A percentile compares a stretch with the other conserved stretches of the same genome.
Evolutionary conservation across 2,888 invertebrate species (phyloP).

Genomic region (Rhamphomyia laevipes): DNA sequence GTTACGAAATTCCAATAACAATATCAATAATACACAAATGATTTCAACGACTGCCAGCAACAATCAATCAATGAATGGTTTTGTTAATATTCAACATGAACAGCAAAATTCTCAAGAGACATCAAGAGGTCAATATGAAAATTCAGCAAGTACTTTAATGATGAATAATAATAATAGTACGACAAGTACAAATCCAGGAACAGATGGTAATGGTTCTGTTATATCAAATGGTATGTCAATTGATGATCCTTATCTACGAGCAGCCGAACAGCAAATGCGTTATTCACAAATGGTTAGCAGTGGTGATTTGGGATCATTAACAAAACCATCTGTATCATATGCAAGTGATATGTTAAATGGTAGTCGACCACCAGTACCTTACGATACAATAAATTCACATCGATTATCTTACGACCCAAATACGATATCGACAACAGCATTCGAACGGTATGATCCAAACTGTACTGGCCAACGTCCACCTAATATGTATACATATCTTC

Average conservation of each 20-base stretch:
- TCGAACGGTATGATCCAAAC: conserved; percentile 52
- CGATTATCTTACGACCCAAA: conserved; percentile 46
- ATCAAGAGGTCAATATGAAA: background rate
- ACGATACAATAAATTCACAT: conserved; percentile 42
- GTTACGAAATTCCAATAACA: background rate
- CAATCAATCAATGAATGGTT: background rate
- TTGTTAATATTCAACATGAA: background rate
- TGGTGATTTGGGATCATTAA: conserved; percentile 34
- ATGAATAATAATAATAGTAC: background rate
- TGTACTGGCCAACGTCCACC: conserved; percentile 36
- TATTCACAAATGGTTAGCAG: conserved; percentile 46
- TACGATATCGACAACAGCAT: conserved; percentile 44
- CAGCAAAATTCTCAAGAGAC: background rate
- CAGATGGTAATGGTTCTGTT: background rate
- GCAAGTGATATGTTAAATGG: conserved; percentile 21
- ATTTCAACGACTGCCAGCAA: background rate
- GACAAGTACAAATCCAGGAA: background rate
- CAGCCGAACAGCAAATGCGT: conserved; percentile 24
- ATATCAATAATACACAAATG: background rate
- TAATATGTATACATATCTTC: conserved; percentile 49
- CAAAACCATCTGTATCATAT: conserved; percentile 23
- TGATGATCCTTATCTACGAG: conserved; percentile 20
- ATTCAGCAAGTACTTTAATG: background rate
- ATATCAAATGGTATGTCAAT: conserved; percentile 13
- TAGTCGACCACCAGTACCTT: conserved; percentile 46